Evolutionary conservation across 2,113 vertebrate species (phyloP), one percentile per base, ranked within the genome.

Genomic region (Cyanistes caeruleus): DNA sequence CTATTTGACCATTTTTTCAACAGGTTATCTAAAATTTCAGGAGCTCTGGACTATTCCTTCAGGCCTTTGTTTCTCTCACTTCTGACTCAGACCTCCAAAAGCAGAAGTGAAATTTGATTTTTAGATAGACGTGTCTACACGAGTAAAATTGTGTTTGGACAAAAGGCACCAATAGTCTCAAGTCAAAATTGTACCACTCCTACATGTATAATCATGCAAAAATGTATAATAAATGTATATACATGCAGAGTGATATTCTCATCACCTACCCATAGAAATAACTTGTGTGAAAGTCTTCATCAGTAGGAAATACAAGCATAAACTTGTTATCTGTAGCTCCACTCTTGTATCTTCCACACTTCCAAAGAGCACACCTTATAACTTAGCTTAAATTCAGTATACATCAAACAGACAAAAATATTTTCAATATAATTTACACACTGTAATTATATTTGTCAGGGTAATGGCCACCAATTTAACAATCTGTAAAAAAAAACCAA

Each of bases 261-360:
- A 95, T 98, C 98, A 98, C 98, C 98, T 98, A 98, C 98, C 98
- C 98, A 98, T 95, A 96, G 97, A 96, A 98, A 98, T 95, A 97
- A 98, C 98, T 98, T 97, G 98, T 98, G 97, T 98, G 97, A 98
- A 98, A 98, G 98, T 98, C 98, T 98, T 98, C 98, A 98, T 98
- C 98, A 98, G 98, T 97, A 98, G 98, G 93, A 98, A 98, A 98
- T 98, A 98, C 96, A 98, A 98, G 98, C 96, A 98, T 96, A 98
- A 97, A 98, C 98, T 98, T 97, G 98, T 98, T 98, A 98, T 98
- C 97, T 98, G 98, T 97, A 97, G 98, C 97, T 98, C 97, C 98
- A 97, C 98, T 98, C 98, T 98, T 98, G 98, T 97, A 98, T 98
- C 98, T 98, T 98, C 98, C 98, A 97, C 97, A 98, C 98, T 98